Base-by-base conservation (phyloP, 2,113 vertebrate genomes). In the Prionailurus viverrinus region DNA sequence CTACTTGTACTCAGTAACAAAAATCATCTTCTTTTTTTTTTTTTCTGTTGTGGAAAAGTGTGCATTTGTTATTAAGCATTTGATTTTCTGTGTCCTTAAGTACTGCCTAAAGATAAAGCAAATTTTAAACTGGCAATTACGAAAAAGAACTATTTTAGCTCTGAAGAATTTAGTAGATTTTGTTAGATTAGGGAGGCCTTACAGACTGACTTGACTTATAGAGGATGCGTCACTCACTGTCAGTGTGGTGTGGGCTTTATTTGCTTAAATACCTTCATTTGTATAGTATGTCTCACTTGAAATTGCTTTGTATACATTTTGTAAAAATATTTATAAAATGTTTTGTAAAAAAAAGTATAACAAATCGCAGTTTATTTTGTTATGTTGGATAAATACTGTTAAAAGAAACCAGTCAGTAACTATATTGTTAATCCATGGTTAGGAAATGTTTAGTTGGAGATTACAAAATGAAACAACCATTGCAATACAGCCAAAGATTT, bases 281-380 rank as follows among this genome's bases (percentile, higher is more conserved):
- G 99, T 99, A 99, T 99, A 99, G 99, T 99, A 99, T 99, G 99
- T 99, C 99, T 99, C 99, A 99, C 98, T 99, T 99, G 99, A 99
- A 99, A 99, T 99, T 99, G 99, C 99, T 99, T 99, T 99, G 99
- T 99, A 99, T 99, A 99, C 99, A 99, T 99, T 99, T 99, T 99
- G 99, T 99, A 99, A 99, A 99, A 99, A 99, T 99, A 99, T 99
- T 99, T 99, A 99, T 99, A 99, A 99, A 99, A 99, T 99, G 98
- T 99, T 99, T 99, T 99, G 99, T 99, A 99, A 99, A 98, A 97
- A 98, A 99, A 99, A 99, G 98, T 99, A 98, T 99, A 99, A 99
- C 98, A 99, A 99, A 99, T 99, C 99, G 98, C 99, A 99, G 99
- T 99, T 99, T 99, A 99, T 99, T 99, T 99, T 99, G 99, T 99